These are phyloP conservation scores for Scatophagus argus DNA, from an alignment of 2,113 vertebrate species.

Conservation along the genomic window DNA sequence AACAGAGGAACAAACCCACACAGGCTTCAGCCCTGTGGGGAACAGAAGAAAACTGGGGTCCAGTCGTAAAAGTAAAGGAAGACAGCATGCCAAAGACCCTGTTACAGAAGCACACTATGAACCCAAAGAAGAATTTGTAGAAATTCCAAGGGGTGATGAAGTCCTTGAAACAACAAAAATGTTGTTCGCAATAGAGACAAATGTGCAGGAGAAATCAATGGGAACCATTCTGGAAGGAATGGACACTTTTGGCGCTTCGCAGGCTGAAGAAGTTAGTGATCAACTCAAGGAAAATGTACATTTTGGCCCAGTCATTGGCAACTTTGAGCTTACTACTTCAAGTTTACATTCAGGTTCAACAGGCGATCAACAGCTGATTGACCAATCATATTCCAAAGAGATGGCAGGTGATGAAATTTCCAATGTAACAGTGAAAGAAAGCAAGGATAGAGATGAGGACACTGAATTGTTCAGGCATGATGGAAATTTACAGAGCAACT, in stretches of 20 bases:
- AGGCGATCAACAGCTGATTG: too few relatives aligned
- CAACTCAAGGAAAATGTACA: too few relatives aligned
- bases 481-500: constrained; percentile 16
- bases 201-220: too few relatives aligned
- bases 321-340: too few relatives aligned
- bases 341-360: too few relatives aligned
- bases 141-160: background rate
- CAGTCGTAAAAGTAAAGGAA: constrained; percentile 25
- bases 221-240: background rate
- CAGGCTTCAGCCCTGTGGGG: background rate
- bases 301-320: too few relatives aligned
- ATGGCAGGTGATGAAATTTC: too few relatives aligned
- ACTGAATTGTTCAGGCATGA: constrained; percentile 2
- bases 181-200: background rate
- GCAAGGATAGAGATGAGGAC: too few relatives aligned
- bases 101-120: background rate
- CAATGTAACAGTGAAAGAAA: constrained; percentile 10
- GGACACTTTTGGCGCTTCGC: background rate
- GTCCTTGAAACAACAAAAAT: background rate
- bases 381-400: too few relatives aligned
- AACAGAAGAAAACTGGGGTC: constrained; percentile 56
- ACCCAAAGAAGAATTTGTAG: background rate
- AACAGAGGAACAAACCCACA: constrained; percentile 21
- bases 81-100: background rate
- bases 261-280: background rate